Base-by-base conservation (phyloP, 2,113 vertebrate genomes). In the Strix uralensis region DNA sequence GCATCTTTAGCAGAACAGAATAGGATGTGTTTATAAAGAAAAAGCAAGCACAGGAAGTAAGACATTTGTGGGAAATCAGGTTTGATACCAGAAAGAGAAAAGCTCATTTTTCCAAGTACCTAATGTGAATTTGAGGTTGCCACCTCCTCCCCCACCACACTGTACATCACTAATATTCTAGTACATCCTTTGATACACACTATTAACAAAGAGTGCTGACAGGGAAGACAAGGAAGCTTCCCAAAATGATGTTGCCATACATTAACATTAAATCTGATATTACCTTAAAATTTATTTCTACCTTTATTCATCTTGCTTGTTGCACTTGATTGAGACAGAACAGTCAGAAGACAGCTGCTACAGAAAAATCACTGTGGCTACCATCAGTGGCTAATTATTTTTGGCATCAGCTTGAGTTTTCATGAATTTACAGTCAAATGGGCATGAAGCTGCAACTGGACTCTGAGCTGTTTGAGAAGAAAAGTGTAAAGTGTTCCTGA, bases 1-100 rank as follows among this genome's bases (percentile, higher is more conserved):
- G 23, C 17, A 75, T 36, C 32, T 80, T 83, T 17, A 69, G 16
- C 34, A 91, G 40, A 70, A 57, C 5, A 78, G 55, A 81, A 47
- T 4, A 47, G 22, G 26, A 32, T 0, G 0, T 10, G 5, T 38
- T 83, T n/a, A 9, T 36, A 38, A 82, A 62, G 40, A 79, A 73
- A 59, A 59, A 87, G 27, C 18, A 63, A 71, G 18, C 13, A 29
- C 6, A 47, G 65, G 36, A 74, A 65, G 22, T 30, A 32, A 55
- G 27, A 30, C 6, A 36, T 44, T 62, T 58, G 30, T 52, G 20
- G 15, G 15, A 81, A 61, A 61, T 61, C 17, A 14, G 6, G 11
- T 4, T 78, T 62, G 40, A 59, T 27, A 44, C 3, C 40, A 66
- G 51, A 22, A 73, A 38, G 9, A 51, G 12, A 38, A n/a, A 40